Evolutionary conservation across 1,140 invertebrate genomes (phyloP), one percentile per base, ranked within the genome.

Genomic region (Drosophila takahashii): DNA sequence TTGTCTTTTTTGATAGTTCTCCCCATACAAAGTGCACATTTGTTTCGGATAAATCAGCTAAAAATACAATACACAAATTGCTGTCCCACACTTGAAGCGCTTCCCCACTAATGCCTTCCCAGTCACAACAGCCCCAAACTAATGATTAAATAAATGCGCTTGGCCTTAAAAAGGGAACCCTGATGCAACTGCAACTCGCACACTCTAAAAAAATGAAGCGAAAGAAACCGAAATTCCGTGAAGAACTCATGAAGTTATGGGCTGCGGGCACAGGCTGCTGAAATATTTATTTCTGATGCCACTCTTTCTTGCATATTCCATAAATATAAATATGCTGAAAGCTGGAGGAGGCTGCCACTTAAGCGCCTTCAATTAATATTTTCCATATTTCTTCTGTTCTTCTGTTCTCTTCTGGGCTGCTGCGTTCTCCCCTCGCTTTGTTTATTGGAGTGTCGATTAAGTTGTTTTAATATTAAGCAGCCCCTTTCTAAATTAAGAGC

Each of bases 1-100:
- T 80, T 71, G 65, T 57, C 18, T 60, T 26, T 15, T 6, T 4
- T 16, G 54, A 26, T 13, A 45, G 11, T 37, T 61, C 27, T 42
- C 26, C 18, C 27, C 27, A 45, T 39, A 54, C 79, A 77, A 84
- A 79, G 76, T 77, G 77, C 66, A 58, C 71, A 84, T 79, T 84
- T 84, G 81, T 65, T 69, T 72, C 50, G 64, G 47, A 84, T 86
- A 84, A 84, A 81, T 84, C 77, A 84, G 27, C 71, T 62, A 75
- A 80, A 57, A 75, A 56, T 51, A 80, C 39, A 22, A 22, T 34
- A 27, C 22, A 66, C 39, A 39, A 53, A 47, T 42, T 64, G 7
- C 15, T 39, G 48, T 62, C 36, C 74, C 65, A 64, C 54, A 62
- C 57, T 70, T 58, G 39, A 54, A 29, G 22, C 16, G 44, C 48